Evolutionary conservation across 2,797 vertebrate genomes (phyloP), one percentile per base, ranked within the genome.

Genomic region (Odontamblyopus rebecca): DNA sequence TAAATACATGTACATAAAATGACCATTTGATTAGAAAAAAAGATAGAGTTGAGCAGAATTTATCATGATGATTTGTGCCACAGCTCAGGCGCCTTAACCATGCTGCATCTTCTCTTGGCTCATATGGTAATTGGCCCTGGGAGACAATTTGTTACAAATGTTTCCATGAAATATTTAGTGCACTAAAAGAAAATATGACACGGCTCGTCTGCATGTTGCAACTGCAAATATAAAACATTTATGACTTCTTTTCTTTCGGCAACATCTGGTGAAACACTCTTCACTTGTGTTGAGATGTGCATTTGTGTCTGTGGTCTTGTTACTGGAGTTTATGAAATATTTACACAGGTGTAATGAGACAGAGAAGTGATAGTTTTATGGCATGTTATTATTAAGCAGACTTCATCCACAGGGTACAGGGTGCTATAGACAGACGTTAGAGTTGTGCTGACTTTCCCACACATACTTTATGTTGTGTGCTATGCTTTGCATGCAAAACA

Each of bases 151-250:
- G 85, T 90, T 88, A 57, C 85, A 93, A 93, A 80, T 88, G 89
- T 92, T 91, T 78, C 64, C 74, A 91, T 93, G 84, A 92, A 94
- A 91, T 86, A 93, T 93, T 93, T 69, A 94, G 81, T 56, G 26
- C 70, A 74, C 66, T 85, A 79, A 85, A 86, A 83, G 85, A 86
- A 90, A 83, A 83, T 77, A 85, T 72, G 79, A 82, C 19, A 67
- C 76, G 76, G 74, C 66, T 76, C 73, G 23, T 87, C 78, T 84
- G 68, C 67, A 85, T 76, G 86, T 83, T 80, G 78, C 80, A 48
- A 71, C 67, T 65, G 78, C 71, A 83, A 85, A 89, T 83, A 93
- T 91, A 86, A 93, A 93, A 89, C 89, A 93, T 92, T 85, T 71
- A 93, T 92, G 88, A 90, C 66, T 88, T 82, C 71, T 82, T 69